Evolutionary conservation across 2,888 invertebrate species (phyloP).

Genomic region (Neuroscelio doddi): DNA sequence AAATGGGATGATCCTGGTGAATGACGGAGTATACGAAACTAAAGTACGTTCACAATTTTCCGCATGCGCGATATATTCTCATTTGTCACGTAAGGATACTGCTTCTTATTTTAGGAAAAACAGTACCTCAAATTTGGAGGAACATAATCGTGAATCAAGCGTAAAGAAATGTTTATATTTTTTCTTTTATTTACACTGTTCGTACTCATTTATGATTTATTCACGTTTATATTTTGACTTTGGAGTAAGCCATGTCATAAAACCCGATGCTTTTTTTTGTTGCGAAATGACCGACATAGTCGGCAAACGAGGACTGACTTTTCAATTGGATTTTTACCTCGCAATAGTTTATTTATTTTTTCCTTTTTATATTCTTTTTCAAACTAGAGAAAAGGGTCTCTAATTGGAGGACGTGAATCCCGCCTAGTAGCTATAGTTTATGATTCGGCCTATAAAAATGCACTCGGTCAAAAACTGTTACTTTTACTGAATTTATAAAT

Average conservation of each 20-base stretch:
- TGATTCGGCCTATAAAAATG: conserved; percentile 15
- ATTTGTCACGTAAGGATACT: not conserved
- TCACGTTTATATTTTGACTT: conserved; percentile 8
- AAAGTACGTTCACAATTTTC: conserved; percentile 41
- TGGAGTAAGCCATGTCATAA: too few species aligned
- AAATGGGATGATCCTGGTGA: conserved; percentile 89
- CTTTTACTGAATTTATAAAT: too few species aligned
- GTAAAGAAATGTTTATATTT: too few species aligned
- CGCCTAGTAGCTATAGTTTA: conserved; percentile 10
- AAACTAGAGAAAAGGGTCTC: conserved; percentile 1
- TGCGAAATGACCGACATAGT: conserved; percentile 9
- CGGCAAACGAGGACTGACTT: conserved; percentile 11
- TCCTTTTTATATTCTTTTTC: not conserved
- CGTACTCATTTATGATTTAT: too few species aligned
- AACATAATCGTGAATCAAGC: too few species aligned
- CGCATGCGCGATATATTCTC: not conserved
- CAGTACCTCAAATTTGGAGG: too few species aligned
- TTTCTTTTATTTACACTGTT: too few species aligned
- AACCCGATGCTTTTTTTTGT: conserved; percentile 16
- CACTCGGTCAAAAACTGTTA: too few species aligned
- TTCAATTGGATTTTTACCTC: conserved; percentile 15
- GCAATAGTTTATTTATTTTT: conserved; percentile 17
- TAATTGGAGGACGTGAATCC: conserved; percentile 9
- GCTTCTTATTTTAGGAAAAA: not conserved
- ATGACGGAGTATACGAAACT: conserved; percentile 73